Evolutionary conservation across 1,140 invertebrate species (phyloP).

Genomic region (Drosophila carrolli): DNA sequence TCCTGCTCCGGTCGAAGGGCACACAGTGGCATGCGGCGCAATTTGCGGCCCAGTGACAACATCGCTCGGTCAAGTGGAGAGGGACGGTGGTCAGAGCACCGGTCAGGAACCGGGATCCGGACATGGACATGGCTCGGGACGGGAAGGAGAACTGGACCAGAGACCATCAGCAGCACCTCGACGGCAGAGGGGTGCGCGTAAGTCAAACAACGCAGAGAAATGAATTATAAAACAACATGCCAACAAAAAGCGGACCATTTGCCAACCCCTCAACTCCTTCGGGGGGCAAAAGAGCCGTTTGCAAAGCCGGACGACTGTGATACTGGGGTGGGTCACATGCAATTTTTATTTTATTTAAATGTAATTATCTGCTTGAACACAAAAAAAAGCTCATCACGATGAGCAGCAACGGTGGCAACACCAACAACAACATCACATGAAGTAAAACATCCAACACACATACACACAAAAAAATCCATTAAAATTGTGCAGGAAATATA

Average conservation of each 20-base stretch:
- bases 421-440: constrained; percentile 43
- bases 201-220: constrained; percentile 82
- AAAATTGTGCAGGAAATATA: constrained; percentile 80
- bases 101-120: constrained; percentile 5
- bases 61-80: constrained; percentile 23
- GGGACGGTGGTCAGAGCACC: background rate
- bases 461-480: constrained; percentile 70
- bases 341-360: constrained; percentile 84
- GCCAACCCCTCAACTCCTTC: background rate
- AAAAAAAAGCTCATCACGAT: constrained; percentile 82
- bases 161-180: constrained; percentile 15
- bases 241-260: constrained; percentile 58
- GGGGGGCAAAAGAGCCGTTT: constrained; percentile 4
- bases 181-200: constrained; percentile 38
- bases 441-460: constrained; percentile 57
- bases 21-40: constrained; percentile 73
- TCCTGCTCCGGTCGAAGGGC: constrained; percentile 49
- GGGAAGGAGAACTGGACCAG: background rate
- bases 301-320: constrained; percentile 23
- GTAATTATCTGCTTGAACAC: constrained; percentile 83
- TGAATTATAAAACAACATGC: constrained; percentile 83
- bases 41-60: constrained; percentile 78
- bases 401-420: constrained; percentile 41
- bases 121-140: constrained; percentile 8
- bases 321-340: constrained; percentile 57